Evolutionary conservation across 2,888 invertebrate species (phyloP).

Genomic region (Chrysolina haemoptera): DNA sequence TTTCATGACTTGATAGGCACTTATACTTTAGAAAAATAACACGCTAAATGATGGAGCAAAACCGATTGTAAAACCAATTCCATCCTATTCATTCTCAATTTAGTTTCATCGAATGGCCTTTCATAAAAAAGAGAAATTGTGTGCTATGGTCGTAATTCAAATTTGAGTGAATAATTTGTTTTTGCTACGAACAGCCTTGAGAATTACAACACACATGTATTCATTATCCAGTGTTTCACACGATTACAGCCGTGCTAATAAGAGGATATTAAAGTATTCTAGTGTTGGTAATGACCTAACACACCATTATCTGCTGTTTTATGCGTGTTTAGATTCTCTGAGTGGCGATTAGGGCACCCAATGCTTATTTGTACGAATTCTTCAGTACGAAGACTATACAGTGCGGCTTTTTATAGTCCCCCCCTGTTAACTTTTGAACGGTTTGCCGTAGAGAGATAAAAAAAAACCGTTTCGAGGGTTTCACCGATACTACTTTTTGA

Average conservation of each 20-base stretch:
- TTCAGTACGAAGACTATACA: not conserved
- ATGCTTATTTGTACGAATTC: not conserved
- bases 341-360: not conserved
- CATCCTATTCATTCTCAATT: not conserved
- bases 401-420: too few relatives aligned
- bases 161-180: slow-evolving; percentile 17
- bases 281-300: slow-evolving; percentile 17
- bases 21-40: too few relatives aligned
- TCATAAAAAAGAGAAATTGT: not conserved
- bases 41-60: too few relatives aligned
- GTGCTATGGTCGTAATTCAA: slow-evolving; percentile 10
- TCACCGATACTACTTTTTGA: too few relatives aligned
- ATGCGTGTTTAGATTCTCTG: slow-evolving; percentile 7
- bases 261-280: slow-evolving; percentile 22
- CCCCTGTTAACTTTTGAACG: too few relatives aligned
- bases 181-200: slow-evolving; percentile 14
- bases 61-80: not conserved
- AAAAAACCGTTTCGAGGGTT: too few relatives aligned
- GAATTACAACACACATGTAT: slow-evolving; percentile 21
- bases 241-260: slow-evolving; percentile 21
- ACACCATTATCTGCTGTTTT: slow-evolving; percentile 20
- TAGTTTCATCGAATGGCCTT: not conserved
- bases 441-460: too few relatives aligned
- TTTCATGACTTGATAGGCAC: too few relatives aligned
- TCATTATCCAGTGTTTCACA: slow-evolving; percentile 24